Conservation (phyloP, 1,140 invertebrate species). For the Pseudomyrmex sp. region DNA sequence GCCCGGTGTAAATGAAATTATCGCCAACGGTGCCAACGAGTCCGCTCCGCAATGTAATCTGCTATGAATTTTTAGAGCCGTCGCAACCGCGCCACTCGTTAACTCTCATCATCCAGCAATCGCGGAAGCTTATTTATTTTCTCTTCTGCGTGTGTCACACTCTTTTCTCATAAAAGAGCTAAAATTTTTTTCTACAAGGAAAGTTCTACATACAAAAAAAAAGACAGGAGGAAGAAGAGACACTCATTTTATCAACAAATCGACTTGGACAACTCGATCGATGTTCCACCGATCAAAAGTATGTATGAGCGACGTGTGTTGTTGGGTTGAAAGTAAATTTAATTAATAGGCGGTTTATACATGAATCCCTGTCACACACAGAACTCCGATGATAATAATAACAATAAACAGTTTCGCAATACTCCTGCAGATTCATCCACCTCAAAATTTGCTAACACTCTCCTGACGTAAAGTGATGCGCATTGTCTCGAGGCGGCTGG, state of each 20-base stretch:
- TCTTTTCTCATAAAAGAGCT: not conserved
- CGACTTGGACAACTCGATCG: no score
- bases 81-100: not conserved
- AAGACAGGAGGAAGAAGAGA: no score
- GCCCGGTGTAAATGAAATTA: constrained; percentile 47
- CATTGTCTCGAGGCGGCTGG: constrained; percentile 50
- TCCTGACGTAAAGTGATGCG: constrained; percentile 50
- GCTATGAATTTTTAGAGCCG: constrained; percentile 23
- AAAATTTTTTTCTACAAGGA: not conserved
- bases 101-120: constrained; percentile 14
- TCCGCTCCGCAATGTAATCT: constrained; percentile 3
- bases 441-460: constrained; percentile 46
- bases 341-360: constrained; percentile 1
- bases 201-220: not conserved
- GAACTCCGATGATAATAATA: constrained; percentile 7
- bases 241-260: no score
- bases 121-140: not conserved
- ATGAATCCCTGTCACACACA: not conserved
- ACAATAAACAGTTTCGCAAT: constrained; percentile 36
- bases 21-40: constrained; percentile 8
- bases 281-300: not conserved
- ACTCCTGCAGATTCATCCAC: constrained; percentile 10
- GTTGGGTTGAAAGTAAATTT: not conserved
- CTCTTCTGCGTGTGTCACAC: not conserved
- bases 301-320: not conserved